Evolutionary conservation across 92 coral and sea anemone genomes (phyloP).

Genomic region (Umimayanthus chanpuru): DNA sequence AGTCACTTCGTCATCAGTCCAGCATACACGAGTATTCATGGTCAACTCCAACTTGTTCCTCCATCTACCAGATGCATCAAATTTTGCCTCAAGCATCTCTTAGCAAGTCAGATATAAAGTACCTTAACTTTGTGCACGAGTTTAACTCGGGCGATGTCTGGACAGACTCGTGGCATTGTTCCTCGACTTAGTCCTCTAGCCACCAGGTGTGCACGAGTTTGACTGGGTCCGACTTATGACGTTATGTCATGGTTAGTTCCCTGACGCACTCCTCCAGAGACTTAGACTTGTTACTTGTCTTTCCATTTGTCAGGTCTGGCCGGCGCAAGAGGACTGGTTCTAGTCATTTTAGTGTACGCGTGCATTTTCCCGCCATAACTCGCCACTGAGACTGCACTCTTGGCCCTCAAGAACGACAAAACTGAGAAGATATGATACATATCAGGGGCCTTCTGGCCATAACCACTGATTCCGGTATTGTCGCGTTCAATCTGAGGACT

Average conservation of each 20-base stretch:
- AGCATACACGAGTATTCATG: neutral
- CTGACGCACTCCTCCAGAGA: neutral
- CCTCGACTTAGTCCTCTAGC: neutral
- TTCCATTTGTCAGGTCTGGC: too few species aligned
- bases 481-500: too few species aligned
- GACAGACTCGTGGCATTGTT: neutral
- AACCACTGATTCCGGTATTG: too few species aligned
- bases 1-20: neutral
- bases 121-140: too few species aligned
- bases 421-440: neutral
- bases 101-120: too few species aligned
- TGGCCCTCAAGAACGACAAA: too few species aligned
- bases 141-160: neutral
- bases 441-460: too few species aligned
- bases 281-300: too few species aligned
- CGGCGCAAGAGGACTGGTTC: too few species aligned
- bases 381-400: too few species aligned
- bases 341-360: too few species aligned
- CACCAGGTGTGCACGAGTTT: neutral
- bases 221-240: neutral
- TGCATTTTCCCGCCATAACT: too few species aligned
- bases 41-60: neutral
- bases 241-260: neutral
- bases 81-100: neutral
- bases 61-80: neutral